Evolutionary conservation across 37 sponge, comb jelly and placozoan species (phyloP).

Genomic region (Geodia barretti): DNA sequence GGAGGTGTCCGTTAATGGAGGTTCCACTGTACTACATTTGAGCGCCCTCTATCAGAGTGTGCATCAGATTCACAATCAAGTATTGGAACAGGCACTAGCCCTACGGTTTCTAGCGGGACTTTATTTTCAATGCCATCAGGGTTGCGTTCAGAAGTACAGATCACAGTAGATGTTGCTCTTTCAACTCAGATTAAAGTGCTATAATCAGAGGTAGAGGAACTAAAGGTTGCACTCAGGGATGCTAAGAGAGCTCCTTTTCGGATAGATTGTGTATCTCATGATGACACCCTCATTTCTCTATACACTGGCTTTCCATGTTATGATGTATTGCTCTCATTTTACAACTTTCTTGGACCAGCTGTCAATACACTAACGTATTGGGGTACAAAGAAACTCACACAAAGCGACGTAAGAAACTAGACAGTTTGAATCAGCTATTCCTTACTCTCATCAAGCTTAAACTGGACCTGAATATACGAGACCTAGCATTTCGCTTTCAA

Average conservation of each 20-base stretch:
- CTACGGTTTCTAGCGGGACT: too few species aligned
- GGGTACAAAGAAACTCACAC: constrained; percentile 4
- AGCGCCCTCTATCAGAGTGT: too few species aligned
- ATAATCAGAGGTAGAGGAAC: too few species aligned
- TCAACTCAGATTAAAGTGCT: too few species aligned
- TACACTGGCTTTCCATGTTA: constrained; percentile 34
- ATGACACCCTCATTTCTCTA: constrained; percentile 17
- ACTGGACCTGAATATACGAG: constrained; percentile 5
- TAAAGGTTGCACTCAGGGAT: too few species aligned
- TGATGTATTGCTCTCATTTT: constrained; percentile 22
- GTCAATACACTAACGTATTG: constrained; percentile 31
- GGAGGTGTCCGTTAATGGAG: too few species aligned
- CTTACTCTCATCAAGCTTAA: constrained; percentile 18
- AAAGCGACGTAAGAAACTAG: background rate
- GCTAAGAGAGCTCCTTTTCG: constrained; percentile 20
- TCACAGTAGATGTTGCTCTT: too few species aligned
- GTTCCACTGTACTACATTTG: too few species aligned
- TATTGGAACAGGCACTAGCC: too few species aligned
- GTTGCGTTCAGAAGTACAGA: too few species aligned
- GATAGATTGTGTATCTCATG: constrained; percentile 4
- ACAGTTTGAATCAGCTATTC: constrained; percentile 19
- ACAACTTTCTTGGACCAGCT: constrained; percentile 36
- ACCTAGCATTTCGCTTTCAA: constrained; percentile 22
- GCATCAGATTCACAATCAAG: too few species aligned
- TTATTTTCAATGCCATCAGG: too few species aligned